phyloP scores from a whole-genome alignment of 2,888 invertebrate species.

The Uropetala carovei region DNA sequence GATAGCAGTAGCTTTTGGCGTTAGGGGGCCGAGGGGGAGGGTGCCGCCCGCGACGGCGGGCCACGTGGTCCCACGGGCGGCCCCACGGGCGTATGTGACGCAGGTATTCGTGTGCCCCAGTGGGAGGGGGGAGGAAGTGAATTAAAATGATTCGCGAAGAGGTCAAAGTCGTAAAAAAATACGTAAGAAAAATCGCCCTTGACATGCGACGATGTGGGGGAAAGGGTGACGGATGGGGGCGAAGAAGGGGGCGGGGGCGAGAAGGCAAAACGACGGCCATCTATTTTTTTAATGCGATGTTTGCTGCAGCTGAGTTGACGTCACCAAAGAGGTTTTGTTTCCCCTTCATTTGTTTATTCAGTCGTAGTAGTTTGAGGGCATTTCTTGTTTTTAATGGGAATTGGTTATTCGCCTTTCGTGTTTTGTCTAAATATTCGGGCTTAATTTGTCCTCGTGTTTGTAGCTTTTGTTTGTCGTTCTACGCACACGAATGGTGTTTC shows the following conservation, averaged over 20 bases:
- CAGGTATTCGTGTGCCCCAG: constrained; percentile 5
- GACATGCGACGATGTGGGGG: background rate
- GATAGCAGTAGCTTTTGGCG: constrained; percentile 31
- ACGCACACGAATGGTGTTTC: too few relatives aligned
- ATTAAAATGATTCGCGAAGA: constrained; percentile 51
- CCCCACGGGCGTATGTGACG: background rate
- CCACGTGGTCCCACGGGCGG: background rate
- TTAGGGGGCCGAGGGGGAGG: background rate
- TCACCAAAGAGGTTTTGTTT: too few relatives aligned
- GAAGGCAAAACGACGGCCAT: background rate
- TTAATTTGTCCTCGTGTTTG: too few relatives aligned
- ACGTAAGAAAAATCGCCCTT: background rate
- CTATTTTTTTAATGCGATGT: too few relatives aligned
- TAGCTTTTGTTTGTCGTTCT: too few relatives aligned
- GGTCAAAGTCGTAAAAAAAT: constrained; percentile 35
- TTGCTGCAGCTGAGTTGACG: too few relatives aligned
- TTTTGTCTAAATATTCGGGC: too few relatives aligned
- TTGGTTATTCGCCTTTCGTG: too few relatives aligned
- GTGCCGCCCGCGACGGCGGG: background rate
- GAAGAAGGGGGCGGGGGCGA: background rate
- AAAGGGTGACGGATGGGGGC: too few relatives aligned
- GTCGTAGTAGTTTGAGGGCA: too few relatives aligned
- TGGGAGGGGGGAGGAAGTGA: background rate
- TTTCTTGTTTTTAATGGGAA: too few relatives aligned
- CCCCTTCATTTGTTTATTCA: too few relatives aligned